Conservation (phyloP, 2,797 vertebrate genomes). For the Neosilurus mollespiculum region DNA sequence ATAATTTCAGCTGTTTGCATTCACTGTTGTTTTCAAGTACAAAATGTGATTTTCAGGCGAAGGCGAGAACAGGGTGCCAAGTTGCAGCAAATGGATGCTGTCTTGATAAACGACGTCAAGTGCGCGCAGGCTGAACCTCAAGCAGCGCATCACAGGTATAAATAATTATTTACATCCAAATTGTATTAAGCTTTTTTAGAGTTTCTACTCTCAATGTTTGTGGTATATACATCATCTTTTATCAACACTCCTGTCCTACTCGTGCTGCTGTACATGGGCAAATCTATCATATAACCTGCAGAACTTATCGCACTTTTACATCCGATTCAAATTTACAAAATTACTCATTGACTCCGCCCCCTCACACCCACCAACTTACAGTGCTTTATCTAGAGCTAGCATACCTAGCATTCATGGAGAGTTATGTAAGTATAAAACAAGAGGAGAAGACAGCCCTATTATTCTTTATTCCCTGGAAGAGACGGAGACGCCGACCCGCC, state of each 20-base stretch:
- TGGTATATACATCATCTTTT: too few species aligned
- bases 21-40: too few species aligned
- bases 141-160: too few species aligned
- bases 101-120: background rate
- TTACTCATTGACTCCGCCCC: too few species aligned
- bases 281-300: background rate
- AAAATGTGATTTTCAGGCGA: background rate
- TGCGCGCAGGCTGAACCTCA: background rate
- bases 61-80: background rate
- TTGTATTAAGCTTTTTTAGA: too few species aligned
- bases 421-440: background rate
- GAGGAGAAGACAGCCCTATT: background rate
- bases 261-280: too few species aligned
- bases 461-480: background rate
- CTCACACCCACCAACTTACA: background rate
- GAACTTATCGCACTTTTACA: background rate
- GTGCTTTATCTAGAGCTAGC: background rate
- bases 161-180: too few species aligned
- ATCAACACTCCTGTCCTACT: background rate
- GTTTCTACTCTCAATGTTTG: too few species aligned
- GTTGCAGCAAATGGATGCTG: background rate
- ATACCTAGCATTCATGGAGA: background rate
- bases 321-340: too few species aligned
- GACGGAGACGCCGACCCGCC: background rate
- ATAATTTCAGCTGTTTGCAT: too few species aligned